phyloP scores from a whole-genome alignment of 2,113 vertebrate genomes.

The Xiphophorus maculatus region DNA sequence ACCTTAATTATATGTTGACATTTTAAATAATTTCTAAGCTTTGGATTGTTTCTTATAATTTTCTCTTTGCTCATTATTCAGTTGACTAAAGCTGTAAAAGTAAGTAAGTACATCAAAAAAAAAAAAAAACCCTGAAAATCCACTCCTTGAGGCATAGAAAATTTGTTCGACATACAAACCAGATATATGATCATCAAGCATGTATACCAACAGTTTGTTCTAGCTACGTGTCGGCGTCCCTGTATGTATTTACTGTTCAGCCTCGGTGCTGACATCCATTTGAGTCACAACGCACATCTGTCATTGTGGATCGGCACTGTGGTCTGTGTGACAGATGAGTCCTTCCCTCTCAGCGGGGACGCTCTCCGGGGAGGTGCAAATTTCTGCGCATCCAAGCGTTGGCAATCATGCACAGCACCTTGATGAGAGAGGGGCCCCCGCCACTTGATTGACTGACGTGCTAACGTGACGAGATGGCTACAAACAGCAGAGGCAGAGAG shows the following conservation, averaged over 20 bases:
- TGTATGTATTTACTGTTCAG: slow-evolving; percentile 51
- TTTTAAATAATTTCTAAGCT: background rate
- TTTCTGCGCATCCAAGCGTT: slow-evolving; percentile 70
- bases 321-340: slow-evolving; percentile 75
- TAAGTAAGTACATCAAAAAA: background rate
- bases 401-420: slow-evolving; percentile 76
- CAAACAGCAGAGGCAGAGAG: slow-evolving; percentile 45
- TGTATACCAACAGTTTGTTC: slow-evolving; percentile 16
- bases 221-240: slow-evolving; percentile 37
- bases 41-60: background rate
- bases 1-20: background rate
- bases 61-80: background rate
- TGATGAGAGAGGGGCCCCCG: slow-evolving; percentile 73
- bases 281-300: slow-evolving; percentile 69
- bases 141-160: background rate
- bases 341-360: slow-evolving; percentile 58
- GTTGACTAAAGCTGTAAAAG: background rate
- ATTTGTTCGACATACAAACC: background rate
- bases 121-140: background rate
- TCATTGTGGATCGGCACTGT: slow-evolving; percentile 64
- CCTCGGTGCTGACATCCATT: slow-evolving; percentile 53
- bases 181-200: background rate
- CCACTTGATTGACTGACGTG: slow-evolving; percentile 75
- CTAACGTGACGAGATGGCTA: slow-evolving; percentile 72
- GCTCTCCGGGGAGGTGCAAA: slow-evolving; percentile 67